Percentiles rank a stretch among this genome's conserved stretches.
Conservation (phyloP, 1,140 invertebrate species). For the Proctacanthus coquilletti region DNA sequence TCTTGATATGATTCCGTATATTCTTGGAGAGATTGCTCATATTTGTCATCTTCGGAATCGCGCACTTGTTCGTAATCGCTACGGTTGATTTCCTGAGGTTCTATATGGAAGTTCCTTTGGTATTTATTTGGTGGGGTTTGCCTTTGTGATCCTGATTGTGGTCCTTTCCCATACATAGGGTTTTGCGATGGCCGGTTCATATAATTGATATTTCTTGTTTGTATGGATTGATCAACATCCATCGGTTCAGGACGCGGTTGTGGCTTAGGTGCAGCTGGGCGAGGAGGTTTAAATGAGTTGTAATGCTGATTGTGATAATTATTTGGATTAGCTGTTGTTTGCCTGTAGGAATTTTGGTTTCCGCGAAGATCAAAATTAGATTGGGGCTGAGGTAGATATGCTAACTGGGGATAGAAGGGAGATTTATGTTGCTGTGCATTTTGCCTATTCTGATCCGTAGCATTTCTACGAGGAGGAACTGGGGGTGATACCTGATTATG, state of each 20-base stretch:
- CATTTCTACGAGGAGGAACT: no score
- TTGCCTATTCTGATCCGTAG: no score
- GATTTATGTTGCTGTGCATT: neutral
- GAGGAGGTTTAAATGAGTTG: no score
- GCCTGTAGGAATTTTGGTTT: neutral
- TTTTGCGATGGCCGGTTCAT: slow-evolving; percentile 8
- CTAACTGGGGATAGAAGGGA: neutral
- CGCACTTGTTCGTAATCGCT: no score
- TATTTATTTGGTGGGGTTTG: no score
- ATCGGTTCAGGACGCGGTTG: slow-evolving; percentile 9
- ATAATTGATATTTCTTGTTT: slow-evolving; percentile 7
- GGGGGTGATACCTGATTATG: no score
- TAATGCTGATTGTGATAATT: neutral
- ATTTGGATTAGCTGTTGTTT: neutral
- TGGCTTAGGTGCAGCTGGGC: neutral
- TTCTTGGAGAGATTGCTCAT: slow-evolving; percentile 4
- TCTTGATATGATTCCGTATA: slow-evolving; percentile 2
- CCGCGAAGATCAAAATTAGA: neutral
- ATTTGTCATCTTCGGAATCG: slow-evolving; percentile 2
- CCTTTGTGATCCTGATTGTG: no score
- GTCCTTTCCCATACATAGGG: neutral
- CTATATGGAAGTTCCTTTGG: no score
- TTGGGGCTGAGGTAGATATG: neutral
- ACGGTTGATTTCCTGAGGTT: no score
- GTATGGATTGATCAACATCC: slow-evolving; percentile 8